Evolutionary conservation across 2,113 vertebrate species (phyloP).

Genomic region (Neopipo cinnamomea): DNA sequence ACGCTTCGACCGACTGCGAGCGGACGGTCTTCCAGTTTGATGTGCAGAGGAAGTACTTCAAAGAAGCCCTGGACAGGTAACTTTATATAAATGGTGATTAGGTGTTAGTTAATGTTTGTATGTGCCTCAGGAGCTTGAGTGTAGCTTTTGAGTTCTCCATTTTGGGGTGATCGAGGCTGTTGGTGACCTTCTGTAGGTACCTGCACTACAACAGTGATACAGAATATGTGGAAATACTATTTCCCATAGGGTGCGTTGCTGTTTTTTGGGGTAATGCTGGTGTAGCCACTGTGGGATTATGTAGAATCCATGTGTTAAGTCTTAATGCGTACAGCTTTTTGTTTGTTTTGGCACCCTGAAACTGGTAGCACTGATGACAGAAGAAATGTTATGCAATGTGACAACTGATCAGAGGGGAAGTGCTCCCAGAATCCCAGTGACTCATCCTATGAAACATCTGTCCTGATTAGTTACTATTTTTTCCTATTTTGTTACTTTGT

Average conservation of each 20-base stretch:
- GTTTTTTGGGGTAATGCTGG: neutral
- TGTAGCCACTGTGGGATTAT: neutral
- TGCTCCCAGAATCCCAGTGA: neutral
- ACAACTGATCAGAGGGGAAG: neutral
- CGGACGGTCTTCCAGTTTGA: constrained; percentile 95
- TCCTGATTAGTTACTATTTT: neutral
- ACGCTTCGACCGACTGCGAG: constrained; percentile 95
- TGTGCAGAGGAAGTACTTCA: constrained; percentile 92
- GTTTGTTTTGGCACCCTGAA: neutral
- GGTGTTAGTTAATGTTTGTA: neutral
- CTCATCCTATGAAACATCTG: neutral
- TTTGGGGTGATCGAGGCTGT: neutral
- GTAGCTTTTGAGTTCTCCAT: neutral
- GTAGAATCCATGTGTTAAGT: neutral
- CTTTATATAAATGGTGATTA: neutral
- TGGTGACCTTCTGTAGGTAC: neutral
- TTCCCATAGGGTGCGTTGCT: neutral
- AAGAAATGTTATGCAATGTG: neutral
- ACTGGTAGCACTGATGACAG: neutral
- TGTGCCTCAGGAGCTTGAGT: neutral
- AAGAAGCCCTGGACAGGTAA: constrained; percentile 92
- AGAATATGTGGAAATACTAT: neutral
- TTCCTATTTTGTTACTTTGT: neutral
- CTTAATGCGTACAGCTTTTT: neutral
- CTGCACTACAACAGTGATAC: neutral